Conservation (phyloP, 2,797 vertebrate genomes). For the Xyrichtys novacula region DNA sequence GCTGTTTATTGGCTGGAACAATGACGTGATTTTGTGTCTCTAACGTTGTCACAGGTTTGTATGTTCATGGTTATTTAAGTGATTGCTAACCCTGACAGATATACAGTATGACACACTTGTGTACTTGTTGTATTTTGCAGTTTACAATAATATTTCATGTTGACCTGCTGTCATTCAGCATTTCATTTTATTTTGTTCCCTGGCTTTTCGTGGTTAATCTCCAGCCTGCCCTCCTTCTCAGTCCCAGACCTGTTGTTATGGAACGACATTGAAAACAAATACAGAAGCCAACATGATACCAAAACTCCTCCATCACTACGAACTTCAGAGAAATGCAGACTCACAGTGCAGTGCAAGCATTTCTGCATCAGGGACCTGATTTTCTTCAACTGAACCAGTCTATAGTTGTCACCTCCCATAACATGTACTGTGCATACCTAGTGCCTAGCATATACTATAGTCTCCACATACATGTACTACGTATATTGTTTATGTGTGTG, state of each 20-base stretch:
- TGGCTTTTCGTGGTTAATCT: constrained; percentile 3
- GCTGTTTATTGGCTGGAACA: constrained; percentile 27
- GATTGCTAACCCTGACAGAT: constrained; percentile 1
- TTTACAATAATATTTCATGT: constrained; percentile 14
- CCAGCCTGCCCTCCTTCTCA: constrained; percentile 7
- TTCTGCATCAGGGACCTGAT: constrained; percentile 47
- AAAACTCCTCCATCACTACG: constrained; percentile 7
- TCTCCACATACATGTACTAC: constrained; percentile 60
- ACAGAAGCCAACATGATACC: constrained; percentile 14
- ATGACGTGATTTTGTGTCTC: constrained; percentile 16
- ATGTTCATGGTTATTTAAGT: constrained; percentile 5
- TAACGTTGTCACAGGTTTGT: constrained; percentile 4
- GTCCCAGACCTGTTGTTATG: constrained; percentile 13
- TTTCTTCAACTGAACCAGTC: constrained; percentile 33
- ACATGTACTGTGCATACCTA: constrained; percentile 68
- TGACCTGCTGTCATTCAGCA: neutral
- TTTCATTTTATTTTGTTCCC: neutral
- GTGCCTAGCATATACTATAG: constrained; percentile 71
- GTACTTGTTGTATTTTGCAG: constrained; percentile 17
- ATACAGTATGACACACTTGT: constrained; percentile 14
- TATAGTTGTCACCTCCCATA: constrained; percentile 38
- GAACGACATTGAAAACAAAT: neutral
- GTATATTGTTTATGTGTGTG: constrained; percentile 62
- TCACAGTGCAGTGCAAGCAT: constrained; percentile 4
- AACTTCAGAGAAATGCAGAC: constrained; percentile 4